Base-by-base conservation (phyloP, 2,888 invertebrate genomes). In the Cancer borealis region DNA sequence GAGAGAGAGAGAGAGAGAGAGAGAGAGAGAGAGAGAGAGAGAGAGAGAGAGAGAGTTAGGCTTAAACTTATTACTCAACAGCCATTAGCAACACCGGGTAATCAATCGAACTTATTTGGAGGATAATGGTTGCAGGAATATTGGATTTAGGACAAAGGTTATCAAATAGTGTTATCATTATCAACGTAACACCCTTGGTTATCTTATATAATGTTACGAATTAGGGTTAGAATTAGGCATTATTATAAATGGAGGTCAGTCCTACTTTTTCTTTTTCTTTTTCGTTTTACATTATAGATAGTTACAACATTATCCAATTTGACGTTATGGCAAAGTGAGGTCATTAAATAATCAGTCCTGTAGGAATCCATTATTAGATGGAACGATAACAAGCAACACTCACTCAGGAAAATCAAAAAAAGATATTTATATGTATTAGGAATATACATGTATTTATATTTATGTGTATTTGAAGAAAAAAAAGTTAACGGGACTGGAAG, bases 1-100 rank as follows among this genome's bases (percentile, higher is more conserved):
- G 79, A 79, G 79, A 79, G 79, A 79, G 79, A 79, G 79, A 79
- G 79, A 79, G 79, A 79, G 79, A 79, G 79, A 79, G 79, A 79
- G 79, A 79, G 30, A 79, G 30, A 79, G 30, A n/a, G 30, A 30
- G 8, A 30, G 17, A 79, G 26, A 79, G 79, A 79, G 79, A 79
- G 30, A 79, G 79, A 79, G 79, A 79, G 30, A 30, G 12, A 26
- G 30, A 26, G n/a, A 26, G 79, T 14, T 79, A 26, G 30, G 79
- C 30, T 21, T 79, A 79, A 79, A 79, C 79, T 79, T 30, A 79
- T 79, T 30, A 79, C 30, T 79, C 30, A 26, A 30, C 30, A 30
- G 3, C 79, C 79, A 79, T 79, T 79, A 79, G 79, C 79, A 8
- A 14, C 79, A 30, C 8, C 12, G 79, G 30, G 30, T 79, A 79